Base-by-base conservation (phyloP, 2,797 vertebrate species). In the Gymnoscopelus braueri region DNA sequence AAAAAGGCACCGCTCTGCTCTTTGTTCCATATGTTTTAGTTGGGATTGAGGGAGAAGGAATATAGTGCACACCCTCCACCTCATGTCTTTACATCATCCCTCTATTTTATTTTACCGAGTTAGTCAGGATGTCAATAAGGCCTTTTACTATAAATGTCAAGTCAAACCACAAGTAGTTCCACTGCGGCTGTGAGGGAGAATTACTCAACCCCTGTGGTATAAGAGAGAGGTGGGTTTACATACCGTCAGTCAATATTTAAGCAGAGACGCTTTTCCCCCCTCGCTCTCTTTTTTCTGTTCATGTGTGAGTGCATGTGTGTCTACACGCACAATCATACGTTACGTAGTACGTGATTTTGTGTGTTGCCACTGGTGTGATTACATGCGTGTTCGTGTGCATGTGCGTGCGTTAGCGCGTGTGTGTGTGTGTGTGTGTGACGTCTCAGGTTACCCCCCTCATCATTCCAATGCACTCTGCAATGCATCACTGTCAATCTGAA, bases 371-470 rank as follows among this genome's bases (percentile, higher is more conserved):
- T 39, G 5, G 60, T 62, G 44, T 50, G n/a, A 24, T 15, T 26
- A n/a, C 1, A 51, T 7, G 50, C 14, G 23, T 50, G 60, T 51
- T 47, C 2, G 24, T 50, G 60, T 50, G 62, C 9, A 3, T 59
- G 55, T 61, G 12, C 47, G 52, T 14, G 15, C 4, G 39, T 12
- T 9, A 1, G 48, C 2, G 47, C 9, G 48, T 68, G 60, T 58
- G 51, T 60, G 63, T 44, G 72, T 53, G 61, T 48, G 10, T 49
- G 65, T 67, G 10, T 7, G 56, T 57, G 76, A 75, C 64, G 67
- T 83, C 76, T 89, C 78, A 65, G 63, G 80, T 88, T 88, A 73
- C 89, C 75, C 64, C 81, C 55, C 65, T 86, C 80, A 81, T 85
- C 87, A 83, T 84, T 86, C 80, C 69, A 71, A 69, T 32, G 58